phyloP scores from a whole-genome alignment of 2,797 vertebrate species.

The Dromococcyx pavoninus region DNA sequence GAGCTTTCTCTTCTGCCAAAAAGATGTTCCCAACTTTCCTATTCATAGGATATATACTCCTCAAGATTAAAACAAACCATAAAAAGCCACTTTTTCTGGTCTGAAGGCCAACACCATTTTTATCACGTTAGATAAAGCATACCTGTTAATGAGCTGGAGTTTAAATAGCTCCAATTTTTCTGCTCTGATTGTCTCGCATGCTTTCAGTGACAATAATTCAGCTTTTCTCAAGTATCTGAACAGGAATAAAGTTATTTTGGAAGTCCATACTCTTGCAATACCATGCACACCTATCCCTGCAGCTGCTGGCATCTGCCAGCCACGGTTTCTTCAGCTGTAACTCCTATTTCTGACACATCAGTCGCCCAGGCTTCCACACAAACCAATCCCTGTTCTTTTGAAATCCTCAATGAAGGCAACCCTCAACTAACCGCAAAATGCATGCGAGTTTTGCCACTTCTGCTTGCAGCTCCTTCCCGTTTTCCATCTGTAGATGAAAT shows the following conservation, averaged over 20 bases:
- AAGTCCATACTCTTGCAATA: background rate
- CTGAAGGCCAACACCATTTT: background rate
- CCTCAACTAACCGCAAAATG: background rate
- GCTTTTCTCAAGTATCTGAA: background rate
- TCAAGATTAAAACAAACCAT: background rate
- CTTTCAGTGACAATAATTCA: background rate
- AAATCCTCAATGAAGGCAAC: background rate
- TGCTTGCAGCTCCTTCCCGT: background rate
- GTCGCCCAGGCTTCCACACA: conserved; percentile 37
- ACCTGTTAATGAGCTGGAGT: fast-evolving
- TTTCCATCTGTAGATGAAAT: background rate
- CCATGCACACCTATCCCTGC: background rate
- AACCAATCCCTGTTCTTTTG: background rate
- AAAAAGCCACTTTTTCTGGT: background rate
- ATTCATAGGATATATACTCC: background rate
- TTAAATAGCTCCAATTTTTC: background rate
- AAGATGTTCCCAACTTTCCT: background rate
- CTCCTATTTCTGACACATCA: background rate
- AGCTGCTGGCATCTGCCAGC: background rate
- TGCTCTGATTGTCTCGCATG: background rate
- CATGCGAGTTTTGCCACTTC: background rate
- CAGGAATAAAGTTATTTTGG: background rate
- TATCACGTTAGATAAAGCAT: background rate
- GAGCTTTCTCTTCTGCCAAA: background rate
- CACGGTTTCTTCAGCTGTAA: background rate